Evolutionary conservation across 2,888 invertebrate species (phyloP).

Genomic region (Eupithecia dodoneata): DNA sequence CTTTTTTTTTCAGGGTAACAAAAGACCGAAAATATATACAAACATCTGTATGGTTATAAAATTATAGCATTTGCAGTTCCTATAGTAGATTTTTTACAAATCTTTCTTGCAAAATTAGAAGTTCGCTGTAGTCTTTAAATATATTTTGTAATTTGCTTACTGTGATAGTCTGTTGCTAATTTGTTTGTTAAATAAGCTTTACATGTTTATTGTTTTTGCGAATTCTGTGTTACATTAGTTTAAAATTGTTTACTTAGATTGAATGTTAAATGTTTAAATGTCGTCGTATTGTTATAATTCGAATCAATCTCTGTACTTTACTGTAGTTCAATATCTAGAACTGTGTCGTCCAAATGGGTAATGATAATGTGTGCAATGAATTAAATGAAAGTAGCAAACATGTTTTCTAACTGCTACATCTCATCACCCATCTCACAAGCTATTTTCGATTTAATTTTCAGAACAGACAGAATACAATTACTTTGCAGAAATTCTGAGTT

Average conservation of each 20-base stretch:
- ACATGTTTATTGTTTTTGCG: neutral
- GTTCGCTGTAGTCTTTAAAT: neutral
- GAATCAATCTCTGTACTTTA: conserved; percentile 7
- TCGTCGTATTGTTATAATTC: conserved; percentile 10
- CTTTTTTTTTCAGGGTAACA: neutral
- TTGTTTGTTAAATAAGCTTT: conserved; percentile 12
- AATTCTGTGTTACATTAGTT: conserved; percentile 6
- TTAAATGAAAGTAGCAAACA: conserved; percentile 30
- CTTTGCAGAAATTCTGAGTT: conserved; percentile 85
- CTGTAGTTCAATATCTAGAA: conserved; percentile 10
- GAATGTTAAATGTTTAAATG: conserved; percentile 1
- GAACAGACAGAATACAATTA: conserved; percentile 85
- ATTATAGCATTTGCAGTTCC: conserved; percentile 14
- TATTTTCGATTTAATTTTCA: conserved; percentile 71
- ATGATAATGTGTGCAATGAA: conserved; percentile 69
- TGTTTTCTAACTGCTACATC: conserved; percentile 31
- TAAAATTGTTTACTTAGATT: conserved; percentile 1
- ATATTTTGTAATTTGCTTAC: conserved; percentile 33
- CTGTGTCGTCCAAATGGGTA: conserved; percentile 59
- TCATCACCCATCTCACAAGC: conserved; percentile 45
- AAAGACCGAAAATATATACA: neutral
- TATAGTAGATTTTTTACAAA: conserved; percentile 21
- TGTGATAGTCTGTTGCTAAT: conserved; percentile 33
- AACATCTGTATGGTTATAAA: neutral
- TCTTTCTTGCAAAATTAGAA: conserved; percentile 17